phyloP scores from a whole-genome alignment of 2,888 invertebrate genomes.

The Harpalus rufipes region DNA sequence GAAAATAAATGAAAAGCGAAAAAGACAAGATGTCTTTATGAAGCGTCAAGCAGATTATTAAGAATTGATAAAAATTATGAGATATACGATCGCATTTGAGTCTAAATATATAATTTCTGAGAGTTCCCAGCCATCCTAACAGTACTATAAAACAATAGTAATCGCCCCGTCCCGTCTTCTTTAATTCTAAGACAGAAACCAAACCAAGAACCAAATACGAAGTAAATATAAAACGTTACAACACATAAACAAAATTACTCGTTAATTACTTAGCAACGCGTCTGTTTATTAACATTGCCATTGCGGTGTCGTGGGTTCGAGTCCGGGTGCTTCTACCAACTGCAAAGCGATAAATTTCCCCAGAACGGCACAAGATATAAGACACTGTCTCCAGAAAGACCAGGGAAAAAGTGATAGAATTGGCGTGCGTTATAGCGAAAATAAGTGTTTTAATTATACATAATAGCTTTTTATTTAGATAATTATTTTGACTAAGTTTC shows the following conservation, averaged over 20 bases:
- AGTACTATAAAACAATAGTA: too few relatives aligned
- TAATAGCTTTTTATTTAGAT: neutral
- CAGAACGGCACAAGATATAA: constrained; percentile 30
- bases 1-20: constrained; percentile 45
- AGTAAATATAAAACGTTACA: constrained; percentile 45
- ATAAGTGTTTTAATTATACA: neutral
- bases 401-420: constrained; percentile 2
- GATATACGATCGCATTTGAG: too few relatives aligned
- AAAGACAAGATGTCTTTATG: neutral
- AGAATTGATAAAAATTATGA: too few relatives aligned
- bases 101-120: too few relatives aligned
- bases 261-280: constrained; percentile 47
- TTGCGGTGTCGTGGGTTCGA: constrained; percentile 39
- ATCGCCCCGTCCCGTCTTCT: neutral
- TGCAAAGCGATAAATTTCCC: constrained; percentile 35
- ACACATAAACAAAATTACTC: constrained; percentile 57
- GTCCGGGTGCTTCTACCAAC: constrained; percentile 23
- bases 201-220: neutral
- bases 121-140: too few relatives aligned
- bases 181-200: neutral
- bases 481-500: too few relatives aligned
- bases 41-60: too few relatives aligned
- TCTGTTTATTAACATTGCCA: constrained; percentile 50
- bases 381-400: constrained; percentile 4
- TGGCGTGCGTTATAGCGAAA: constrained; percentile 2